These are phyloP conservation scores for Nycteola revayana DNA, from an alignment of 2,888 invertebrate genomes.

Conservation along the genomic window DNA sequence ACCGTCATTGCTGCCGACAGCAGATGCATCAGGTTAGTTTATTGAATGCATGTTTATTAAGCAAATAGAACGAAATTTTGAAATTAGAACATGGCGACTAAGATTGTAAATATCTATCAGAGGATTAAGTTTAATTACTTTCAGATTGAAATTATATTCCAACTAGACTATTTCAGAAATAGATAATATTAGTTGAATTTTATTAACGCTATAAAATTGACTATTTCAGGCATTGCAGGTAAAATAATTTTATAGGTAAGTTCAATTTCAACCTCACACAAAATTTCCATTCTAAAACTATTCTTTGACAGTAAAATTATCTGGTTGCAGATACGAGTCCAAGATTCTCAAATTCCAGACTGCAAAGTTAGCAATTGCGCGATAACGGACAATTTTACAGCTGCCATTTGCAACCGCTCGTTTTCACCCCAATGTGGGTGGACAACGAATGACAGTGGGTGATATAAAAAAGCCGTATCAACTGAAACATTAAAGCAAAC, in stretches of 20 bases:
- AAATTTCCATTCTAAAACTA: background rate
- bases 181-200: too few species aligned
- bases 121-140: too few species aligned
- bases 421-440: conserved; percentile 39
- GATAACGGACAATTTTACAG: conserved; percentile 31
- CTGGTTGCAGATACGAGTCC: conserved; percentile 30
- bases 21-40: too few species aligned
- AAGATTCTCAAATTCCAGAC: conserved; percentile 37
- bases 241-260: conserved; percentile 16
- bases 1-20: background rate
- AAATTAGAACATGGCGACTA: too few species aligned
- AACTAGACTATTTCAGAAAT: too few species aligned
- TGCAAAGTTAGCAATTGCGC: conserved; percentile 41
- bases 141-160: too few species aligned
- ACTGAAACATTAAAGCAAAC: conserved; percentile 43
- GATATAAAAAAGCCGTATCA: conserved; percentile 38
- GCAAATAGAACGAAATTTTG: too few species aligned
- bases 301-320: conserved; percentile 5
- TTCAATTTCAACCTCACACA: background rate
- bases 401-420: conserved; percentile 35
- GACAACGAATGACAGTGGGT: conserved; percentile 14
- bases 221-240: conserved; percentile 19
- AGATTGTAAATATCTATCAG: too few species aligned
- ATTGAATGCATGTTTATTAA: too few species aligned
- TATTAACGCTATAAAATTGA: background rate